Evolutionary conservation across 2,113 vertebrate genomes (phyloP), one percentile per base, ranked within the genome.

Genomic region (Etheostoma spectabile): DNA sequence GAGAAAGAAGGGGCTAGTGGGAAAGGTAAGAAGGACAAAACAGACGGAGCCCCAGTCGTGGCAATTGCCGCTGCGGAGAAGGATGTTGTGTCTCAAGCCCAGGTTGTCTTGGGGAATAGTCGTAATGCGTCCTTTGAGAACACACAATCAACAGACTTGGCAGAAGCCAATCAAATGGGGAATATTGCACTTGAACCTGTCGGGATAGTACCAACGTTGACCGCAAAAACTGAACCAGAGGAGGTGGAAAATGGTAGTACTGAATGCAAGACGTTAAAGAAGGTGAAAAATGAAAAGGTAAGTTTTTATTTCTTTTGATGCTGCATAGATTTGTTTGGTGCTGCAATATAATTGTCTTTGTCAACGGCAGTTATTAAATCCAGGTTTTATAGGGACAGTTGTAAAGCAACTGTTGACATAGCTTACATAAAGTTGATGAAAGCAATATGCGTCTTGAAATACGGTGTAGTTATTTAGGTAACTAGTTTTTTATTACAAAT

Each of bases 251-350:
- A 94, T 84, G 94, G 92, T 21, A 95, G 92, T 64, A 92, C 85
- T 42, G 98, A 99, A 85, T 98, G 97, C 93, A 96, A 98, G 90
- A 95, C 94, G 56, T 88, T 97, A 92, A 99, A 99, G 90, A 99
- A 99, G 91, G 96, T 99, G 91, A 99, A 99, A 93, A 96, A 95
- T 13, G 98, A 99, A 94, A 99, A 99, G 98, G 98, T 99, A 97
- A 93, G 97, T 87, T 48, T 48, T 42, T 63, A 21, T 62, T 38
- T 67, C 35, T 66, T 52, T 38, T 56, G 1, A 30, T 51, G 38
- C 21, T 84, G 68, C 19, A 30, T 62, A 10, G 8, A 45, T 51
- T 59, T 75, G 51, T 73, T 69, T 73, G 6, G 3, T 51, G n/a
- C 14, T 19, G 27, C 27, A 27, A 27, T n/a, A n/a, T n/a, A n/a